These are phyloP conservation scores for Pseudorectes ferrugineus DNA, from an alignment of 2,113 vertebrate genomes.

Conservation along the genomic window DNA sequence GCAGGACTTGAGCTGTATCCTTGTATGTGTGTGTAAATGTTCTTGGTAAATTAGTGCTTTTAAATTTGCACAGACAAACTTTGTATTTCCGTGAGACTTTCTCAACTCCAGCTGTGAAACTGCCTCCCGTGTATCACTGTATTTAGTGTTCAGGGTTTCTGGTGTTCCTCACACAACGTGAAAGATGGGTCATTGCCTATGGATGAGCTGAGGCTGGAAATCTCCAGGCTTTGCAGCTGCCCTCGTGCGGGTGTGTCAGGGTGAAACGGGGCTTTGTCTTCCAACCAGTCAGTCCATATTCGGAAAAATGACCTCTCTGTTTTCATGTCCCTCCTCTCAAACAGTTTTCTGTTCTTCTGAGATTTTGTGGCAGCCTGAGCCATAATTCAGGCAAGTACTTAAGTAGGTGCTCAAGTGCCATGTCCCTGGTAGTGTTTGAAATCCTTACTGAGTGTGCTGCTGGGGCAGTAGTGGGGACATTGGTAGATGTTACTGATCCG, in stretches of 20 bases:
- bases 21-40: neutral
- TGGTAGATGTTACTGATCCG: neutral
- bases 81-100: neutral
- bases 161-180: neutral
- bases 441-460: neutral
- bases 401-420: neutral
- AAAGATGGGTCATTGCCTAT: fast-evolving
- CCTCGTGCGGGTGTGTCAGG: neutral
- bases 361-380: neutral
- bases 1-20: neutral
- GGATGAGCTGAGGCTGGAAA: neutral
- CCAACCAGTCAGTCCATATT: neutral
- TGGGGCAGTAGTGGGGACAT: neutral
- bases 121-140: neutral
- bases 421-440: neutral
- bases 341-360: slow-evolving; percentile 9
- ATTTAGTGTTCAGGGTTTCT: neutral
- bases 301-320: slow-evolving; percentile 26
- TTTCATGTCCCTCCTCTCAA: neutral
- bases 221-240: neutral
- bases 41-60: neutral
- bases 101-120: neutral
- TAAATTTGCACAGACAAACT: neutral
- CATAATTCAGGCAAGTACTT: neutral
- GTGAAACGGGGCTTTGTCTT: slow-evolving; percentile 30